Percentiles rank a stretch among this genome's conserved stretches.
These are phyloP conservation scores for Takifugu bimaculatus DNA, from an alignment of 2,113 vertebrate species.

Conservation along the genomic window DNA sequence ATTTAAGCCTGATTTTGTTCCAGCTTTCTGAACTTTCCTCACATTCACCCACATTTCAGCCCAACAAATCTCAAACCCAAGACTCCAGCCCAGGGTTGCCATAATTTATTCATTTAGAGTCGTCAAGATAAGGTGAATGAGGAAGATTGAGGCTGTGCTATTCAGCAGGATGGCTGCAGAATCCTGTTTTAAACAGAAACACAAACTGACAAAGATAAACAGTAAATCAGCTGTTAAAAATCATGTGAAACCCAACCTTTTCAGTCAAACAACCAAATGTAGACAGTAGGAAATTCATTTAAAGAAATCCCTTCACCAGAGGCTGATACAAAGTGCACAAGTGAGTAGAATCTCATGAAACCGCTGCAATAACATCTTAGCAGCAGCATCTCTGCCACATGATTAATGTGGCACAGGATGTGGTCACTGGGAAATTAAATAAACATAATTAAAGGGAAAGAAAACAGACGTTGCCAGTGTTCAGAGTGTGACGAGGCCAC, in stretches of 20 bases:
- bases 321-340: too few species aligned
- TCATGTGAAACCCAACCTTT: neutral
- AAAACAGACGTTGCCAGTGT: neutral
- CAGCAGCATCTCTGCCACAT: neutral
- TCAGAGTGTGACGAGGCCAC: neutral
- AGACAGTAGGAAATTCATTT: too few species aligned
- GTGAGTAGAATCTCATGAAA: too few species aligned
- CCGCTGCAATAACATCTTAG: neutral
- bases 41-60: slow-evolving; percentile 30
- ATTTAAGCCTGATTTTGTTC: neutral
- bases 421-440: neutral
- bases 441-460: neutral
- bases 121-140: slow-evolving; percentile 21
- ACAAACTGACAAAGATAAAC: slow-evolving; percentile 28
- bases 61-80: slow-evolving; percentile 11
- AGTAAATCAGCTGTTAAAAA: slow-evolving; percentile 13
- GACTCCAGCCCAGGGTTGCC: slow-evolving; percentile 20
- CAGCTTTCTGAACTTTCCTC: neutral
- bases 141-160: slow-evolving; percentile 10
- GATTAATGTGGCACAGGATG: neutral
- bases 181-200: slow-evolving; percentile 10
- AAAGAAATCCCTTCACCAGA: too few species aligned
- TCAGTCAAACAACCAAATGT: too few species aligned
- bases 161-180: slow-evolving; percentile 16
- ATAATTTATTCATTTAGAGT: slow-evolving; percentile 37